phyloP scores from a whole-genome alignment of 2,113 vertebrate genomes.

The Xiphophorus couchianus region DNA sequence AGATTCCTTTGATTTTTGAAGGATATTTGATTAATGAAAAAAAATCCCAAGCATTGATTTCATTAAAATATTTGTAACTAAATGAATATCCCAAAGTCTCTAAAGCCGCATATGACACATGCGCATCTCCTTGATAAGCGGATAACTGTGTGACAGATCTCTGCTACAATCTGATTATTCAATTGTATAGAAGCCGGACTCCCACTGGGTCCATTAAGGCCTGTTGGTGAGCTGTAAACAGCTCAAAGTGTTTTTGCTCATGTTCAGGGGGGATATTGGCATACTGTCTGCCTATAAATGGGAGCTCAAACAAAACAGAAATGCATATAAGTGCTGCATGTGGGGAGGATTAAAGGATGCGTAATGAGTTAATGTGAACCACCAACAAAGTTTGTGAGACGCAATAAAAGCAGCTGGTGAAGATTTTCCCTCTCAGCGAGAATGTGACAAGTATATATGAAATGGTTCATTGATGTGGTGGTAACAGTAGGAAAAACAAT shows the following conservation, averaged over 20 bases:
- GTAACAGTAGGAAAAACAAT: not conserved
- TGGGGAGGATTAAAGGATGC: constrained; percentile 37
- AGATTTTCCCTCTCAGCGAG: constrained; percentile 4
- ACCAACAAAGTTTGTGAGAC: constrained; percentile 30
- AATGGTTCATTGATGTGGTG: constrained; percentile 21
- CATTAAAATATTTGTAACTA: not conserved
- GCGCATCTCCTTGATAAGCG: constrained; percentile 35
- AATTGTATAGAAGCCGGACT: constrained; percentile 39
- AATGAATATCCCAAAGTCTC: constrained; percentile 18
- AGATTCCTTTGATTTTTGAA: not conserved
- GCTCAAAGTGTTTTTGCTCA: constrained; percentile 41
- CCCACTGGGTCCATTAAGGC: constrained; percentile 51
- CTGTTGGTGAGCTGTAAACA: constrained; percentile 41
- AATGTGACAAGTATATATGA: constrained; percentile 48
- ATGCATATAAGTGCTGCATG: constrained; percentile 11
- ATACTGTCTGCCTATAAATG: constrained; percentile 45
- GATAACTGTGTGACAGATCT: constrained; percentile 56
- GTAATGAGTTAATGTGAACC: constrained; percentile 33
- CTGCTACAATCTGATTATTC: constrained; percentile 61
- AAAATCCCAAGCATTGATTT: constrained; percentile 11
- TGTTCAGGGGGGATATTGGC: constrained; percentile 29
- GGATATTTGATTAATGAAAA: constrained; percentile 9
- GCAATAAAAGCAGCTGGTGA: constrained; percentile 9
- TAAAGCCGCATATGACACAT: constrained; percentile 8
- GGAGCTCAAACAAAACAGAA: constrained; percentile 47